Evolutionary conservation across 2,113 vertebrate species (phyloP), one percentile per base, ranked within the genome.

Genomic region (Osmerus mordax): DNA sequence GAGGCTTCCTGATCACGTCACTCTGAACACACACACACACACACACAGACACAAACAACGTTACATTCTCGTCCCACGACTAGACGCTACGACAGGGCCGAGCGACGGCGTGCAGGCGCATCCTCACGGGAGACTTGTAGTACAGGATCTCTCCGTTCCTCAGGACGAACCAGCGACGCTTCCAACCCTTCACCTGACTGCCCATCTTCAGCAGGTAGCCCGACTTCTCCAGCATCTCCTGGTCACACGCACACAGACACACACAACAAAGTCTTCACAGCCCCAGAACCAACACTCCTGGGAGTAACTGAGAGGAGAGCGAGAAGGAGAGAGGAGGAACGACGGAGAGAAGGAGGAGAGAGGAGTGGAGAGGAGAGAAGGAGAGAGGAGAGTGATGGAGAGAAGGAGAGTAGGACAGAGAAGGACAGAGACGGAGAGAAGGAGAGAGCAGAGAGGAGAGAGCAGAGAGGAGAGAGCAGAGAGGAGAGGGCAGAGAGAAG

Each of bases 191-290:
- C 62, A 95, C 91, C 81, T 91, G 93, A 79, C 91, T 93, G 55
- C 94, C 92, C 94, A 96, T 95, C 87, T 96, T 96, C 81, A 96
- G 84, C 85, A 96, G 88, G 89, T 96, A 96, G 28, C 95, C 95
- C 0, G 94, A 94, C 83, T 96, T 96, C 84, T 96, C 95, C 77
- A 95, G 69, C 47, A 88, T 91, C 80, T 96, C 94, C 95, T 96
- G 29, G 54, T 63, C 1, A 86, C 13, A 84, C 32, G 81, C 8
- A 59, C 36, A 41, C 36, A 9, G 0, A 41, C 36, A 41, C 36
- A 41, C 36, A 41, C 19, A 23, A 16, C 61, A 63, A 23, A 16
- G 11, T 63, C 13, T 2, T 3, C 54, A 5, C 14, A 1, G 18
- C 18, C 14, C 36, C 13, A 16, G 14, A 29, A 62, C 14, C 23